Percentiles rank a stretch among this genome's conserved stretches.
Conservation (phyloP, 1,140 invertebrate genomes). For the Brachionus asplanchnoidis region DNA sequence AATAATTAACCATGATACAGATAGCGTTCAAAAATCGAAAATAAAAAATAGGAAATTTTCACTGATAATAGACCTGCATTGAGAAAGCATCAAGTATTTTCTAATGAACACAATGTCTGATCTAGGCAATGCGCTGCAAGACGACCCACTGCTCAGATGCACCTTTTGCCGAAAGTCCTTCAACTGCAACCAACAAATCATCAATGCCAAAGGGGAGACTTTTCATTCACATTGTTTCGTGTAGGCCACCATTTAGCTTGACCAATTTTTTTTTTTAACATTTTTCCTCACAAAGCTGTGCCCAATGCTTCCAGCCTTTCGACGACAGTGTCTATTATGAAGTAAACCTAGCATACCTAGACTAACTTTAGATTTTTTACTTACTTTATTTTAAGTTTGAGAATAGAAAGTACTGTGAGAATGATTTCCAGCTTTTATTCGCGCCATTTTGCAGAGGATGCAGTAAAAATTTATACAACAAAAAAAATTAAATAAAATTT, state of each 20-base stretch:
- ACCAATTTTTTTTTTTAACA: not conserved
- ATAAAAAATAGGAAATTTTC: not conserved
- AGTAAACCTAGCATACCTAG: slow-evolving; percentile 46
- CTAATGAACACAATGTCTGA: not conserved
- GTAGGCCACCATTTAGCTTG: slow-evolving; percentile 65
- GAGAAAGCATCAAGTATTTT: not conserved
- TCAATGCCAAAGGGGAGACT: slow-evolving; percentile 93
- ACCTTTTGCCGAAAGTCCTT: slow-evolving; percentile 66
- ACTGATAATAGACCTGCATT: not conserved
- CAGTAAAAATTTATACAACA: slow-evolving; percentile 65
- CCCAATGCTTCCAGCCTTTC: slow-evolving; percentile 95
- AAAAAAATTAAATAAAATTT: slow-evolving; percentile 9
- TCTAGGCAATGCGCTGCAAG: not conserved
- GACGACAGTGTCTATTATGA: slow-evolving; percentile 97
- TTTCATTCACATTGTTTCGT: slow-evolving; percentile 99
- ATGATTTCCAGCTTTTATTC: slow-evolving; percentile 96
- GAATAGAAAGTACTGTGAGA: slow-evolving; percentile 96
- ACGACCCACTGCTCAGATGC: not conserved
- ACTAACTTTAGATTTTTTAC: slow-evolving; percentile 42
- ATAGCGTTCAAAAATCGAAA: not conserved
- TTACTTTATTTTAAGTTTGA: slow-evolving; percentile 69
- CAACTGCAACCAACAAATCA: slow-evolving; percentile 89
- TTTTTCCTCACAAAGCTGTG: slow-evolving; percentile 68
- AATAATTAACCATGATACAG: not conserved
- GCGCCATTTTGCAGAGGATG: slow-evolving; percentile 97